Conservation (phyloP, 2,888 invertebrate species). For the Adelognathus sp. region DNA sequence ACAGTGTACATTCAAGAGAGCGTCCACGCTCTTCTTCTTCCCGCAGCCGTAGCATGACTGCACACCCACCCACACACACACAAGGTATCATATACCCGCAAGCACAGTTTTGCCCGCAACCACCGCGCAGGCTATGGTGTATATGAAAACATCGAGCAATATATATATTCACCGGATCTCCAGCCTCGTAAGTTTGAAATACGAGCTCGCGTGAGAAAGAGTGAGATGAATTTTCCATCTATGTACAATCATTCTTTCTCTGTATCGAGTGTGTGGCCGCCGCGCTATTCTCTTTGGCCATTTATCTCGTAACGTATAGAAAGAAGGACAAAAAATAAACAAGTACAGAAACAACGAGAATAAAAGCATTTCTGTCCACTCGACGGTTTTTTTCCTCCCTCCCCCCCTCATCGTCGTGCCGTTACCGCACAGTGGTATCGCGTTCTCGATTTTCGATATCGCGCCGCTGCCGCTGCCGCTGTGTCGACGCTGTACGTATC, state of each 20-base stretch:
- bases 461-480: constrained; percentile 25
- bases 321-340: neutral
- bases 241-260: constrained; percentile 34
- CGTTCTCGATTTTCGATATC: constrained; percentile 55
- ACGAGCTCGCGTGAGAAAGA: constrained; percentile 57
- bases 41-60: constrained; percentile 31
- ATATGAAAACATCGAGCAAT: constrained; percentile 74
- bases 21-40: constrained; percentile 63
- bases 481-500: constrained; percentile 25
- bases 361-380: constrained; percentile 44
- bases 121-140: constrained; percentile 49
- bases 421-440: constrained; percentile 15
- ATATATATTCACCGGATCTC: constrained; percentile 71
- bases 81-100: neutral
- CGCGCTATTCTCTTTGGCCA: constrained; percentile 2
- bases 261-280: neutral
- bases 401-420: neutral
- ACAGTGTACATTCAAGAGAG: constrained; percentile 32
- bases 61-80: too few relatives aligned
- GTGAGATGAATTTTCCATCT: neutral
- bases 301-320: constrained; percentile 20
- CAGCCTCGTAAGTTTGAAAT: constrained; percentile 73
- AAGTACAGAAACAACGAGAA: constrained; percentile 7
- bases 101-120: constrained; percentile 7
- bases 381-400: constrained; percentile 25